Evolutionary conservation across 30 jellyfish, hydroid and myxozoan genomes (phyloP).

Genomic region (Chrysaora quinquecirrha): DNA sequence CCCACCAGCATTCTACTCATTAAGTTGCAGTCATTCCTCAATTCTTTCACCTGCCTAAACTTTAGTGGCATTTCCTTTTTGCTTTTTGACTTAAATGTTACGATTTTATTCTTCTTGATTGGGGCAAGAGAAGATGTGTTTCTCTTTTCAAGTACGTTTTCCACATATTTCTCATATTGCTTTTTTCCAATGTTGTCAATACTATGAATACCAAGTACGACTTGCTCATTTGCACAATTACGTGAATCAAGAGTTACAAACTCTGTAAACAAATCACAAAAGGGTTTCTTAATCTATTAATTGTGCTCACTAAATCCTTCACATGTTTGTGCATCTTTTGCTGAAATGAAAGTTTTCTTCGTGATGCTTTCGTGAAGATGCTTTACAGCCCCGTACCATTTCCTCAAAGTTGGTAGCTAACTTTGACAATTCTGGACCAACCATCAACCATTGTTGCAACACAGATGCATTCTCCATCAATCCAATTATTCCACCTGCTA

Average conservation of each 20-base stretch:
- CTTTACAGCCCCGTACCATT: conserved; percentile 8
- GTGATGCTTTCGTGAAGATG: conserved; percentile 15
- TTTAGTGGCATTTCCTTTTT: background rate
- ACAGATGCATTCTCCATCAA: conserved; percentile 1
- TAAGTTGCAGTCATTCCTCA: background rate
- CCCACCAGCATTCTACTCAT: background rate
- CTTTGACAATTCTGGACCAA: conserved; percentile 18
- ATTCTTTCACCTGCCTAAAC: background rate
- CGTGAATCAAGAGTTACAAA: conserved; percentile 7
- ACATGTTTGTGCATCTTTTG: conserved; percentile 21
- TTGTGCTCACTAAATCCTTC: conserved; percentile 5
- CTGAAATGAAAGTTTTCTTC: conserved; percentile 6
- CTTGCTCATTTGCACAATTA: background rate
- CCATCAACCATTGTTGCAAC: conserved; percentile 12
- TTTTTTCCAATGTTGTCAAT: background rate
- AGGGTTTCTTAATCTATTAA: conserved; percentile 5
- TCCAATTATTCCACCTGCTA: conserved; percentile 22
- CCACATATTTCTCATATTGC: background rate
- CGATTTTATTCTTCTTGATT: background rate
- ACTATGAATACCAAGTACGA: background rate
- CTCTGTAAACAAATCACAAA: conserved; percentile 7
- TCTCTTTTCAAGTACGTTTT: background rate
- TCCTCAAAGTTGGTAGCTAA: conserved; percentile 4
- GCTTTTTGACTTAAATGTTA: background rate
- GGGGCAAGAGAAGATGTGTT: background rate